Conservation (phyloP, 1,140 invertebrate genomes). For the Dinoponera quadriceps region DNA sequence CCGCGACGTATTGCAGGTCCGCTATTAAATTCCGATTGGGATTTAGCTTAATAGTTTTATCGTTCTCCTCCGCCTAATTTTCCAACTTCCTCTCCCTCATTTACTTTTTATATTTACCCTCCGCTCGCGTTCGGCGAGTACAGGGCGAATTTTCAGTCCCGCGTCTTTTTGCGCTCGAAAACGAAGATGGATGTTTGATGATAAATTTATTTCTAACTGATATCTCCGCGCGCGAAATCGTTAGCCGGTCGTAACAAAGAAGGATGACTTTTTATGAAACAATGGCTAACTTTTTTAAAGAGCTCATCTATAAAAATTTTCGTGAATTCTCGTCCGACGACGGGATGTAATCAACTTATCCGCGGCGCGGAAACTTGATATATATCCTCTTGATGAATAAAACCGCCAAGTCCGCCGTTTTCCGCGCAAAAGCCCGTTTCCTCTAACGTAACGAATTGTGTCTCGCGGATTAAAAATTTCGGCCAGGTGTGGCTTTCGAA, state of each 20-base stretch:
- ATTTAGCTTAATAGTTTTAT: constrained; percentile 60
- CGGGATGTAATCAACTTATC: constrained; percentile 32
- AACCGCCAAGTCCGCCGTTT: neutral
- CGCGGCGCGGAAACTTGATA: constrained; percentile 6
- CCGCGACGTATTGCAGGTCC: constrained; percentile 17
- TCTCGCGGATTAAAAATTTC: constrained; percentile 9
- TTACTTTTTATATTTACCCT: constrained; percentile 21
- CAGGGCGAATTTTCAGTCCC: constrained; percentile 23
- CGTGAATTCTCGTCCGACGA: neutral
- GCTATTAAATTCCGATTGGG: constrained; percentile 58
- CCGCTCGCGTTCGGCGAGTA: constrained; percentile 1
- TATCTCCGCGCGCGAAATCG: constrained; percentile 27
- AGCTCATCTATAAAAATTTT: constrained; percentile 34
- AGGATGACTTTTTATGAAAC: constrained; percentile 37
- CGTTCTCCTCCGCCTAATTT: constrained; percentile 28
- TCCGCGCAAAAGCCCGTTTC: neutral
- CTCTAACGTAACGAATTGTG: too few relatives aligned
- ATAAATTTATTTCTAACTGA: constrained; percentile 55
- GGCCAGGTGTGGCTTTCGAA: neutral
- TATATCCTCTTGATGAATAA: constrained; percentile 14
- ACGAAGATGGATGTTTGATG: constrained; percentile 50
- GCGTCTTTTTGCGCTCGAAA: constrained; percentile 18
- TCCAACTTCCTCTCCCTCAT: constrained; percentile 30
- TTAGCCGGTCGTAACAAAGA: constrained; percentile 34
- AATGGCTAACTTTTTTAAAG: constrained; percentile 32